Base-by-base conservation (phyloP, 2,888 invertebrate genomes). In the Cecidostiba fungosa region DNA sequence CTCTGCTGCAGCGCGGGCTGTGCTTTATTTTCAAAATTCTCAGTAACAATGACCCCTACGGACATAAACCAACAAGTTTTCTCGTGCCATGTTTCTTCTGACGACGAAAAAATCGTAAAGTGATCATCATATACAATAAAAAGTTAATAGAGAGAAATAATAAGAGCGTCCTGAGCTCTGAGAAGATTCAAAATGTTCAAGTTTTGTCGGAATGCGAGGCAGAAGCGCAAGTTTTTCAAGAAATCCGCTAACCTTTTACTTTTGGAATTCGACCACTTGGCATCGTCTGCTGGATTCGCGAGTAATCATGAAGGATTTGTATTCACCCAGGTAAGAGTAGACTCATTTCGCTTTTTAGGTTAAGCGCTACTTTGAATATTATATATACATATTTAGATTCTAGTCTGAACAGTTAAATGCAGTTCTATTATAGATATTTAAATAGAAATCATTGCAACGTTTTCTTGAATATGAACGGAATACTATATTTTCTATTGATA, bases 101-200 rank as follows among this genome's bases (percentile, higher is more conserved):
- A 19, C 29, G 8, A 43, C n/a, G 12, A 14, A 47, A 69, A 32
- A 43, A 43, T 80, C 19, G 16, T 36, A 12, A 77, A 82, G 19
- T 81, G 36, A 12, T 39, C 6, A 5, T 8, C 12, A 10, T 43
- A 10, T 10, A 43, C 39, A 39, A 39, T 39, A 43, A 39, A 29
- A 10, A 81, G 54, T 43, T 6, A 50, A 26, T 23, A 14, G 26
- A 54, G 32, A 36, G 26, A n/a, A n/a, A n/a, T n/a, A n/a, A n/a
- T n/a, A n/a, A n/a, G n/a, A n/a, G n/a, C 23, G n/a, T 4, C 32
- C 26, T 10, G 47, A 43, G 59, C 39, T 43, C 47, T 3, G 70
- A 77, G 8, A n/a, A 59, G 16, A 47, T 26, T 69, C 12, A 83
- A 81, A 36, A 87, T 87, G 87, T 74, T 85, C 47, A 69, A 84